phyloP scores from a whole-genome alignment of 2,797 vertebrate genomes.

The Mallotus villosus region DNA sequence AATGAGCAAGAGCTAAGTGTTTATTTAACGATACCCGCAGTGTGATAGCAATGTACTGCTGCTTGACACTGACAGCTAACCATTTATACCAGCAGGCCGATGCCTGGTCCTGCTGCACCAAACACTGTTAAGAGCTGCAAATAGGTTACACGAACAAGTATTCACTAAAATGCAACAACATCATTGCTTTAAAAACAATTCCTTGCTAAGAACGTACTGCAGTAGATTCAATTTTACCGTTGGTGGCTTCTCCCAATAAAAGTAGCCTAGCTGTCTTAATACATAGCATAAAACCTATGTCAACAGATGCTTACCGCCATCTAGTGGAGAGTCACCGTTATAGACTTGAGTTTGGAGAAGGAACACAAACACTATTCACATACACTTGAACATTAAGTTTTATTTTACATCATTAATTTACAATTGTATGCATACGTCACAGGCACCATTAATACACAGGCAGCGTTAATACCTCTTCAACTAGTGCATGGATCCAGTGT shows the following conservation, averaged over 20 bases:
- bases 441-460: neutral
- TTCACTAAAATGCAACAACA: too few species aligned
- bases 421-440: slow-evolving; percentile 33
- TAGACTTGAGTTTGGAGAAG: neutral
- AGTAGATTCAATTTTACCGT: neutral
- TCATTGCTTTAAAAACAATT: neutral
- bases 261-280: neutral
- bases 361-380: neutral
- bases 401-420: slow-evolving; percentile 50
- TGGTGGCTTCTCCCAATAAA: neutral
- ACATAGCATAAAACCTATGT: neutral
- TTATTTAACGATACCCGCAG: too few species aligned
- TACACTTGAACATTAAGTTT: slow-evolving; percentile 20
- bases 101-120: too few species aligned
- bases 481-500: neutral
- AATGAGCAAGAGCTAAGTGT: too few species aligned
- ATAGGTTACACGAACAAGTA: too few species aligned
- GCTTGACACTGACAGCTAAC: too few species aligned
- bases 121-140: too few species aligned
- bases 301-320: slow-evolving; percentile 5
- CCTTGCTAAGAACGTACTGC: neutral
- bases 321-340: neutral
- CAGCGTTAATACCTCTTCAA: too few species aligned
- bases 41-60: too few species aligned
- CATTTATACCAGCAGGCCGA: too few species aligned